Evolutionary conservation across 2,113 vertebrate species (phyloP).

Genomic region (Bothrops jararaca): DNA sequence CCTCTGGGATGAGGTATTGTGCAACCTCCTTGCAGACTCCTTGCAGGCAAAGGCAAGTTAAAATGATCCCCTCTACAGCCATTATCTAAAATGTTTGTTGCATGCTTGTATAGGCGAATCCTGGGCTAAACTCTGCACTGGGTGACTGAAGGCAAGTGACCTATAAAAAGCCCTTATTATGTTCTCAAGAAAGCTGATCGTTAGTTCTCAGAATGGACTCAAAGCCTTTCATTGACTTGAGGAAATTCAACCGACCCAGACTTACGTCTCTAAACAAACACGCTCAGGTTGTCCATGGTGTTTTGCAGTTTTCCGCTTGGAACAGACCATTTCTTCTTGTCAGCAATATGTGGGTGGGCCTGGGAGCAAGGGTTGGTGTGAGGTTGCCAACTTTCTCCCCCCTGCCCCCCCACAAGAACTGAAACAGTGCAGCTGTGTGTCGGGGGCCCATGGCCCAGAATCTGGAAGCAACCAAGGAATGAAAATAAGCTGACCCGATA

Average conservation of each 20-base stretch:
- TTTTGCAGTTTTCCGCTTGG: background rate
- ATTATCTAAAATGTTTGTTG: conserved; percentile 20
- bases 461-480: background rate
- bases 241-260: conserved; percentile 17
- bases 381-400: background rate
- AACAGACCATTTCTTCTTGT: background rate
- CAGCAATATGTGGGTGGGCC: conserved; percentile 9
- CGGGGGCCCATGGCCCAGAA: background rate
- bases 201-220: conserved; percentile 13
- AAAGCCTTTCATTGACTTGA: conserved; percentile 34
- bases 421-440: conserved; percentile 8
- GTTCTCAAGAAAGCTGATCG: conserved; percentile 14
- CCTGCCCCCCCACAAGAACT: background rate
- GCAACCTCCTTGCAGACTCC: background rate
- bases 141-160: background rate
- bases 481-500: background rate
- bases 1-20: background rate
- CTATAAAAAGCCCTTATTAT: conserved; percentile 27
- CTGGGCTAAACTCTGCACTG: conserved; percentile 12
- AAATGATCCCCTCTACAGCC: background rate
- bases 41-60: background rate
- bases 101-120: background rate
- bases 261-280: conserved; percentile 14
- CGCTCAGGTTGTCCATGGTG: background rate
- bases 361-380: background rate